Base-by-base conservation (phyloP, 1,140 invertebrate genomes). In the Drosophila subobscura region DNA sequence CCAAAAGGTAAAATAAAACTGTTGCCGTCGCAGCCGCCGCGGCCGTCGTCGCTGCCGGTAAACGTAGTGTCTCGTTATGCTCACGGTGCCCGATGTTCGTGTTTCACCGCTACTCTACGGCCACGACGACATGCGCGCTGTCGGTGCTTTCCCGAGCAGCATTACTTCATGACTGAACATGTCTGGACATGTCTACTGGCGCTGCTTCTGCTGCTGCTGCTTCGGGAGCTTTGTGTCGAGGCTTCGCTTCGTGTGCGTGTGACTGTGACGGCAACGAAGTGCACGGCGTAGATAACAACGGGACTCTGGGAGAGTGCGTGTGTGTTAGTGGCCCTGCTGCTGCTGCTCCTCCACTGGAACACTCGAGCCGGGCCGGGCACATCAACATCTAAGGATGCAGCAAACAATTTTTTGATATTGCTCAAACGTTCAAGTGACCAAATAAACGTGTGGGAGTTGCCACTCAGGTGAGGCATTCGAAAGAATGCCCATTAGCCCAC, bases 111-210 rank as follows among this genome's bases (percentile, higher is more conserved):
- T 27, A 25, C 27, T 52, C 33, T 37, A 37, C 33, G 33, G 33
- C 10, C 33, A 37, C 33, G 33, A 37, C 49, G 58, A 37, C 63
- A 54, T 55, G 70, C 58, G 51, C 33, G 50, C 52, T 49, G 53
- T 52, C 71, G 68, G 72, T 88, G 83, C 78, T 86, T 68, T 68
- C 74, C 77, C 81, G 81, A 86, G 68, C 81, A 78, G 81, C 81
- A 74, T 75, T 86, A 81, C 73, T 86, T 88, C 74, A 86, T 74
- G 81, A 86, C 81, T 86, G 55, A 86, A 68, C 29, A 57, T 52
- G 65, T 44, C 79, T 66, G 50, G 46, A 63, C 41, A 63, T 63
- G 72, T 53, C 60, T 27, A 27, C 29, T 44, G 44, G 54, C 55
- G 53, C 12, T 68, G 44, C 20, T 59, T 50, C 22, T 23, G 42